phyloP scores from a whole-genome alignment of 2,797 vertebrate species.

The Melanotaenia nigrans region DNA sequence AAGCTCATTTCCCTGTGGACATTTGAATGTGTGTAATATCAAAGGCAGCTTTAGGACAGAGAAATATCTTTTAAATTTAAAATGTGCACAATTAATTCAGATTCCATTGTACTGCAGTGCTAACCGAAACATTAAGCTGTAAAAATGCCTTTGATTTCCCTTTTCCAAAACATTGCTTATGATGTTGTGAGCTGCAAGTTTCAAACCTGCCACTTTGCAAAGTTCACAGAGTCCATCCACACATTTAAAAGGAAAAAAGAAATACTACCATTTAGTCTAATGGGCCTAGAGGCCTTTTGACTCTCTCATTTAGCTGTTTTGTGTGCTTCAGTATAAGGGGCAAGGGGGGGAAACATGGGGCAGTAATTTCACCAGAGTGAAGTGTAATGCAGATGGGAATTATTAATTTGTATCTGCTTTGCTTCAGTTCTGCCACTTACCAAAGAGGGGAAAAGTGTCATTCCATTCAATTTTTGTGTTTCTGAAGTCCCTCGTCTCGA shows the following conservation, averaged over 20 bases:
- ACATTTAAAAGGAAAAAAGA: constrained; percentile 62
- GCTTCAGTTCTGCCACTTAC: constrained; percentile 81
- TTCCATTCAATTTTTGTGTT: constrained; percentile 85
- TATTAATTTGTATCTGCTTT: constrained; percentile 90
- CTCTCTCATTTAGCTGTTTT: constrained; percentile 83
- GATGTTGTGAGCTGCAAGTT: constrained; percentile 62
- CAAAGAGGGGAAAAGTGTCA: constrained; percentile 77
- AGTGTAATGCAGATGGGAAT: constrained; percentile 86
- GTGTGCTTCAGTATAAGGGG: constrained; percentile 74
- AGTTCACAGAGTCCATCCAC: constrained; percentile 77
- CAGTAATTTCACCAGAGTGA: constrained; percentile 75
- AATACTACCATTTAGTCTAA: constrained; percentile 80
- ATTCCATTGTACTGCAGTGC: constrained; percentile 40
- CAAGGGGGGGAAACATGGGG: constrained; percentile 66
- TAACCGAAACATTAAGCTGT: constrained; percentile 45
- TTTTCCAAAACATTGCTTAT: constrained; percentile 48
- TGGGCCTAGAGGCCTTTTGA: constrained; percentile 82
- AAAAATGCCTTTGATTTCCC: constrained; percentile 52
- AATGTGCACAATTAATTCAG: constrained; percentile 64
- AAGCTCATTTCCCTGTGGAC: constrained; percentile 75
- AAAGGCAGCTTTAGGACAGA: constrained; percentile 55
- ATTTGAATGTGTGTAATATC: constrained; percentile 66
- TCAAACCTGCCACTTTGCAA: constrained; percentile 56
- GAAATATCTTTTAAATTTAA: constrained; percentile 54
- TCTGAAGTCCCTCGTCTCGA: constrained; percentile 88